phyloP scores from a whole-genome alignment of 1,140 invertebrate species.

The Dolichoris vasculosae region DNA sequence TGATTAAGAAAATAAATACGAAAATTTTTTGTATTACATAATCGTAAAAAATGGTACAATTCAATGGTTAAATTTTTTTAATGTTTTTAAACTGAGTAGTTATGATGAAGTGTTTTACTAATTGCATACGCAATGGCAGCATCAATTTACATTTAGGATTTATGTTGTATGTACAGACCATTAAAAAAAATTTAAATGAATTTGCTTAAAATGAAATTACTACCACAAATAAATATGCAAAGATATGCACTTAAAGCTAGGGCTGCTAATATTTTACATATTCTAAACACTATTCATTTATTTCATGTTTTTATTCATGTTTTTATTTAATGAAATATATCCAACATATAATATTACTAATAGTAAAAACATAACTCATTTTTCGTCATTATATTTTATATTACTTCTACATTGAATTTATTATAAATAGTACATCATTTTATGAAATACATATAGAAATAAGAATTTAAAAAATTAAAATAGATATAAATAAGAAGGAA shows the following conservation, averaged over 20 bases:
- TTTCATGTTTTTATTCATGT: neutral
- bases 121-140: neutral
- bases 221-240: neutral
- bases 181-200: neutral
- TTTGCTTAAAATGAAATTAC: neutral
- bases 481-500: neutral
- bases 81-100: conserved; percentile 19
- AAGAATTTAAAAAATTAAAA: neutral
- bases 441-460: conserved; percentile 9
- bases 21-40: neutral
- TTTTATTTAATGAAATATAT: neutral
- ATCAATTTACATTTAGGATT: conserved; percentile 14
- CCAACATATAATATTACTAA: neutral
- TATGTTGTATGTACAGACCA: neutral
- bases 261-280: neutral
- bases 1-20: neutral
- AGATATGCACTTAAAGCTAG: neutral
- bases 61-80: conserved; percentile 24
- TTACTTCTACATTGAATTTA: conserved; percentile 1
- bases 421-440: conserved; percentile 17
- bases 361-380: neutral
- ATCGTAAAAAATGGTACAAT: neutral
- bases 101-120: neutral
- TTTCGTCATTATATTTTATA: neutral
- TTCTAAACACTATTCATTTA: conserved; percentile 18